Base-by-base conservation (phyloP, 2,797 vertebrate species). In the Craterocephalus amniculus region DNA sequence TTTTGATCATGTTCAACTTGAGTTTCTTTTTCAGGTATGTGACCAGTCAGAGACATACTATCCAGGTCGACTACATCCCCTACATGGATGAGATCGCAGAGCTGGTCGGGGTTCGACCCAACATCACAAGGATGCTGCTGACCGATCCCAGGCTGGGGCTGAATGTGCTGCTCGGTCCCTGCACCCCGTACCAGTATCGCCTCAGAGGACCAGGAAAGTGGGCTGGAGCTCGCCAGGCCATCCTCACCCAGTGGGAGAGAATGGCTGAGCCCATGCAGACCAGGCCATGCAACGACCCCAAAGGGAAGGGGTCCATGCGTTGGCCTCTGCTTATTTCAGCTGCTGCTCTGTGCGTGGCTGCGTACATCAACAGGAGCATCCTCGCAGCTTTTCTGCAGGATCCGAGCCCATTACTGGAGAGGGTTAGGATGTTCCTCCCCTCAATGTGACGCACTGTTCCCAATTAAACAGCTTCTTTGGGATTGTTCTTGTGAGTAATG, bases 41-140 rank as follows among this genome's bases (percentile, higher is more conserved):
- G 83, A 67, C 71, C 4, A 96, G 95, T 80, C 95, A 83, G 76
- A 95, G 95, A 52, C 96, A 96, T 79, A 97, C 97, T 67, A 95
- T 98, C 81, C 96, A 98, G 68, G 95, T 93, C 10, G 95, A 97
- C 70, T 96, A 95, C 1, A 0, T 96, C 2, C 20, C 13, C 0
- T 96, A 95, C 88, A 96, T 97, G 96, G 96, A 98, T 0, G 95
- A 96, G 45, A 62, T 99, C 4, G 95, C 96, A 48, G 45, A 74
- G 2, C 60, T 92, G 69, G 1, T 95, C 38, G 95, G 95, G 0
- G 95, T 93, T 54, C 86, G 38, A 66, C 96, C 96, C 81, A 94
- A 57, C 27, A 0, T 96, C 29, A 43, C 79, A 0, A 26, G 55
- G 38, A 72, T 96, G 60, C 80, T 96, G 74, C 85, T 98, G 79